phyloP scores from a whole-genome alignment of 2,797 vertebrate species.

The Chrosomus eos region DNA sequence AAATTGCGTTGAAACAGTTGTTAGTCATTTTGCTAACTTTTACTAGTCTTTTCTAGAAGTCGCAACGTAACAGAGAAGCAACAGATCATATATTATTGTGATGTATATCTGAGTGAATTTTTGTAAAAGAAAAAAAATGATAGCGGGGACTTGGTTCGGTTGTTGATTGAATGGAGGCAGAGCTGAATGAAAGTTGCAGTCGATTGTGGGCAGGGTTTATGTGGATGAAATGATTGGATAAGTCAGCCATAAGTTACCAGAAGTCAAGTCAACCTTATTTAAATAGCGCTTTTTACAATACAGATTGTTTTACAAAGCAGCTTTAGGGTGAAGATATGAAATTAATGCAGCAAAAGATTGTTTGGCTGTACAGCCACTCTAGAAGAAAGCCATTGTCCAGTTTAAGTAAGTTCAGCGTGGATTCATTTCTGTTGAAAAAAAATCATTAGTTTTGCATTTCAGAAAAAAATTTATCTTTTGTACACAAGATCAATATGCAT shows the following conservation, averaged over 20 bases:
- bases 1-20: neutral
- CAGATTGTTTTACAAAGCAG: too few relatives aligned
- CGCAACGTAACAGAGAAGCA: neutral
- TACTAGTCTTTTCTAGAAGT: too few relatives aligned
- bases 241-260: neutral
- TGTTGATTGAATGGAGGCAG: neutral
- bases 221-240: neutral
- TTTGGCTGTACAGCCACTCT: too few relatives aligned
- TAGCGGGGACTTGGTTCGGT: neutral
- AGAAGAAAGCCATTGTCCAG: too few relatives aligned
- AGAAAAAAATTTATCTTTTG: neutral
- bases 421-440: too few relatives aligned
- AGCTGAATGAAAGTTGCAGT: neutral
- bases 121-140: neutral
- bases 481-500: neutral
- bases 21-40: neutral
- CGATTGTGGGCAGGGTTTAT: neutral
- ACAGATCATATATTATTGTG: neutral
- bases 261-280: too few relatives aligned
- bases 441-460: too few relatives aligned
- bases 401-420: too few relatives aligned
- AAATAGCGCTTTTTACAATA: too few relatives aligned
- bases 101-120: neutral
- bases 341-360: too few relatives aligned
- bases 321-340: too few relatives aligned